phyloP scores from a whole-genome alignment of 2,113 vertebrate genomes.

The Labeo rohita region DNA sequence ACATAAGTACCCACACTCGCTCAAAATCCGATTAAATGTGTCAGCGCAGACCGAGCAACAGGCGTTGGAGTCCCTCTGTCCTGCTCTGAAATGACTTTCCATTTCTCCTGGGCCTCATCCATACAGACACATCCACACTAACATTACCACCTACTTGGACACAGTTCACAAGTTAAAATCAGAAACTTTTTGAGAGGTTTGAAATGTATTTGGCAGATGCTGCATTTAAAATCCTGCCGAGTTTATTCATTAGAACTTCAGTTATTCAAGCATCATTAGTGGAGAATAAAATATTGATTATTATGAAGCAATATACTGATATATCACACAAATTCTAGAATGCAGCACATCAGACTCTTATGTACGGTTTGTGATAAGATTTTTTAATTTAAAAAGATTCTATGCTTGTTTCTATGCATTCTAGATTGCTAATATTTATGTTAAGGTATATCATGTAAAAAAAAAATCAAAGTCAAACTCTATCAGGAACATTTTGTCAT shows the following conservation, averaged over 20 bases:
- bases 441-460: not conserved
- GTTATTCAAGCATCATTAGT: not conserved
- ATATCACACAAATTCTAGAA: not conserved
- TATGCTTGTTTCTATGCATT: too few species aligned
- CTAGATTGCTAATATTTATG: not conserved
- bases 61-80: constrained; percentile 86
- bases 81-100: constrained; percentile 70
- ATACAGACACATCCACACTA: constrained; percentile 78
- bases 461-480: not conserved
- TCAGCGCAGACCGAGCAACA: constrained; percentile 91
- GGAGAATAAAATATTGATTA: not conserved
- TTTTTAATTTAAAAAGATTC: too few species aligned
- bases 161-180: constrained; percentile 44
- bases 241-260: not conserved
- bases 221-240: not conserved
- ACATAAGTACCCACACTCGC: constrained; percentile 94
- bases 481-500: constrained; percentile 6
- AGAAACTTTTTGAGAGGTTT: not conserved
- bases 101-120: constrained; percentile 75
- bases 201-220: not conserved
- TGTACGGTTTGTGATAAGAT: not conserved
- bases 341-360: not conserved
- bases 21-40: constrained; percentile 98
- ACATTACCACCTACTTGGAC: constrained; percentile 76
- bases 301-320: not conserved